Evolutionary conservation across 1,140 invertebrate species (phyloP).

Genomic region (Drosophila ambigua): DNA sequence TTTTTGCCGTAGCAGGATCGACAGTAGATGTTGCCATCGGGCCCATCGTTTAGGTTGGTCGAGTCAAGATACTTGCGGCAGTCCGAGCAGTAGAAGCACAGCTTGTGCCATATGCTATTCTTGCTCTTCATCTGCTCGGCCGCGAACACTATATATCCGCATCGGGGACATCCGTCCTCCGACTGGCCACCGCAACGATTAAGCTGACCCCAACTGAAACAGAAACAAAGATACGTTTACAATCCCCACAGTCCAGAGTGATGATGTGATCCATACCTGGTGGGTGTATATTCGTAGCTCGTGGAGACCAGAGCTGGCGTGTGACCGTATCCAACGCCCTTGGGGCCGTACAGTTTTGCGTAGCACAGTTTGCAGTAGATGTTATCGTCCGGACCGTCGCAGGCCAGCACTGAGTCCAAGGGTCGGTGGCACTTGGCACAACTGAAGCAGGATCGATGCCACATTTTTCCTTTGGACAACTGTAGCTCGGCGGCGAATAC

Average conservation of each 20-base stretch:
- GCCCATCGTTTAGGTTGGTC: conserved; percentile 95
- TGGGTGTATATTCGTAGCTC: conserved; percentile 87
- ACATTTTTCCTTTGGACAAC: conserved; percentile 96
- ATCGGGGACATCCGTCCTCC: conserved; percentile 89
- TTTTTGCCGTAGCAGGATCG: conserved; percentile 95
- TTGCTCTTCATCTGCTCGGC: conserved; percentile 98
- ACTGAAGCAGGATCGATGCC: conserved; percentile 97
- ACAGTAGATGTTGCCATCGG: conserved; percentile 97
- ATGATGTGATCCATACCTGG: conserved; percentile 16
- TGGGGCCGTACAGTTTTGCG: conserved; percentile 94
- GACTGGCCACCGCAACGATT: conserved; percentile 60
- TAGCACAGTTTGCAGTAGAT: conserved; percentile 95
- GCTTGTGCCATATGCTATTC: conserved; percentile 96
- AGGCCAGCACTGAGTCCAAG: conserved; percentile 95
- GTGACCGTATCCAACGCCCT: conserved; percentile 95
- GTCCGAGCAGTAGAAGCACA: conserved; percentile 97
- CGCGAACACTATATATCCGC: conserved; percentile 94
- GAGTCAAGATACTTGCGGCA: conserved; percentile 96
- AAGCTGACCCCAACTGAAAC: conserved; percentile 37
- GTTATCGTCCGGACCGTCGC: conserved; percentile 94
- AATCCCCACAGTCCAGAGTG: too few relatives aligned
- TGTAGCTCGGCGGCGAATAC: conserved; percentile 97
- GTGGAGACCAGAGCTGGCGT: conserved; percentile 92
- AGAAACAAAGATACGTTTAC: background rate
- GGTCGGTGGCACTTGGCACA: conserved; percentile 96